Conservation (phyloP, 2,797 vertebrate species). For the Danio tinwini region DNA sequence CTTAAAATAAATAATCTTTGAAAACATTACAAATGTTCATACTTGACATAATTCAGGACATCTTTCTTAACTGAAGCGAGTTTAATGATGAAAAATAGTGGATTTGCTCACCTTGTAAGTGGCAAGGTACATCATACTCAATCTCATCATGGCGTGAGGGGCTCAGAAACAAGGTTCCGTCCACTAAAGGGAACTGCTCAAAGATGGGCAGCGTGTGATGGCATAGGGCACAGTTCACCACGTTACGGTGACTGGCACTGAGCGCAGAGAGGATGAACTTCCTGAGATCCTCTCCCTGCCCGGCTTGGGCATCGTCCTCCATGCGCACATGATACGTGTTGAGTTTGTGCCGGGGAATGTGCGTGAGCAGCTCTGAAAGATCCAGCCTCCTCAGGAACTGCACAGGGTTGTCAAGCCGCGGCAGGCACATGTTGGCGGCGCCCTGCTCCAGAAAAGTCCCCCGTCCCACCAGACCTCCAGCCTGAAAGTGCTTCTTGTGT, state of each 20-base stretch:
- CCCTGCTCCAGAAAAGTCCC: slow-evolving; percentile 70
- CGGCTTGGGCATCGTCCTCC: slow-evolving; percentile 97
- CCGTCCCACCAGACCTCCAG: slow-evolving; percentile 76
- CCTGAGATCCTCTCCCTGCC: slow-evolving; percentile 97
- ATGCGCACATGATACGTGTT: slow-evolving; percentile 99
- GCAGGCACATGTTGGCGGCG: slow-evolving; percentile 70
- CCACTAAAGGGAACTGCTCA: slow-evolving; percentile 97
- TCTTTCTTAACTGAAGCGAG: too few relatives aligned
- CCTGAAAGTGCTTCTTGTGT: slow-evolving; percentile 87
- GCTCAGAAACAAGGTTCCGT: slow-evolving; percentile 96
- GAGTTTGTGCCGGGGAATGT: slow-evolving; percentile 95
- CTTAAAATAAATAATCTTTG: too few relatives aligned
- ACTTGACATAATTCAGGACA: too few relatives aligned
- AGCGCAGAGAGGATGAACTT: slow-evolving; percentile 97
- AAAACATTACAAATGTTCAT: too few relatives aligned
- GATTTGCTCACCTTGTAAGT: slow-evolving; percentile 90
- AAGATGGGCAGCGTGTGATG: slow-evolving; percentile 93
- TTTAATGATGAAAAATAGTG: background rate
- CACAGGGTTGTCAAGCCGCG: slow-evolving; percentile 85
- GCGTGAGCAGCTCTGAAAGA: slow-evolving; percentile 94
- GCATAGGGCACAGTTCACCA: slow-evolving; percentile 97
- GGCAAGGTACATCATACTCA: slow-evolving; percentile 97
- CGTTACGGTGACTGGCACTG: slow-evolving; percentile 94
- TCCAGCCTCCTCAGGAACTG: slow-evolving; percentile 96
- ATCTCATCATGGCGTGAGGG: slow-evolving; percentile 98